A percentile compares a stretch with the other conserved stretches of the same genome.
phyloP scores from a whole-genome alignment of 2,113 vertebrate species.

The Psophia crepitans region DNA sequence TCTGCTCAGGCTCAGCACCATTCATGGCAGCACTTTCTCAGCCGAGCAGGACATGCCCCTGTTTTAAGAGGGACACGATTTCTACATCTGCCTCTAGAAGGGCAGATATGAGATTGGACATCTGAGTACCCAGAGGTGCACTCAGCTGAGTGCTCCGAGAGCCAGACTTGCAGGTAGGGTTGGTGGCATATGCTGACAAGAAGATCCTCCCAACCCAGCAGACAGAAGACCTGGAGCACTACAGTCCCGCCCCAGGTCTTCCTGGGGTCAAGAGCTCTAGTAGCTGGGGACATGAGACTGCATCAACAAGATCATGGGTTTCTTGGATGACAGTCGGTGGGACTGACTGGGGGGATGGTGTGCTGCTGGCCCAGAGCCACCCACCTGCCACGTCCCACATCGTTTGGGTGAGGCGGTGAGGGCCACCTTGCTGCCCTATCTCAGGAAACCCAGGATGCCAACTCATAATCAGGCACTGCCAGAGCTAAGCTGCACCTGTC shows the following conservation, averaged over 20 bases:
- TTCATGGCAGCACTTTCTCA: not conserved
- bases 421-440: not conserved
- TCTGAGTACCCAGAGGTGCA: not conserved
- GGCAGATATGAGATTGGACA: not conserved
- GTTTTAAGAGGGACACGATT: not conserved
- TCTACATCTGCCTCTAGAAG: not conserved
- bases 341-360: not conserved
- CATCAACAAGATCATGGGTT: not conserved
- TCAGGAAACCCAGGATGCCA: not conserved
- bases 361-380: not conserved
- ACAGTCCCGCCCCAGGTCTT: not conserved
- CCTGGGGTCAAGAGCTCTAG: not conserved
- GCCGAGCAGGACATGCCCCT: not conserved
- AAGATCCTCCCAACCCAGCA: not conserved
- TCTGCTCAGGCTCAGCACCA: not conserved
- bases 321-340: not conserved
- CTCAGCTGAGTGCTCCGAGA: not conserved
- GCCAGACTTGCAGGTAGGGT: not conserved
- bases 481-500: not conserved
- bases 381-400: not conserved
- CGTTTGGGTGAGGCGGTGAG: not conserved
- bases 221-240: not conserved
- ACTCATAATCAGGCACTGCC: too few species aligned
- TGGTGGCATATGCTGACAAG: not conserved
- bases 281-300: accelerated